Evolutionary conservation across 2,113 vertebrate species (phyloP).

Genomic region (Crotalus helleri): DNA sequence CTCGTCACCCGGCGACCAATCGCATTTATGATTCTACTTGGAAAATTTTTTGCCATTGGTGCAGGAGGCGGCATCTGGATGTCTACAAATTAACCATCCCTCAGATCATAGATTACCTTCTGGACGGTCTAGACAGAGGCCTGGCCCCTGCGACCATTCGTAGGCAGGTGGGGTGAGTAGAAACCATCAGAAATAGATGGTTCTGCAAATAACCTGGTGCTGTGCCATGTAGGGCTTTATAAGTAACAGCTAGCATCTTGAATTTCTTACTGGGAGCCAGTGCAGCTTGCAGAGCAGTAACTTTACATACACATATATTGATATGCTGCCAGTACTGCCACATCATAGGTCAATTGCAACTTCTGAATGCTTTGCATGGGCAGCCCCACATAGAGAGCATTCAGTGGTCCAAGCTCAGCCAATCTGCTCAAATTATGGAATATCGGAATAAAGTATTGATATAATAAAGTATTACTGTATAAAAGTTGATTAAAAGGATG

Average conservation of each 20-base stretch:
- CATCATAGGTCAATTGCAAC: background rate
- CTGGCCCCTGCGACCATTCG: no score
- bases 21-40: no score
- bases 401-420: background rate
- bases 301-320: background rate
- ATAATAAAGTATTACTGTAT: background rate
- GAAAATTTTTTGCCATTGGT: no score
- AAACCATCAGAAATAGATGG: background rate
- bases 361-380: background rate
- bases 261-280: background rate
- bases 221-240: background rate
- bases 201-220: background rate
- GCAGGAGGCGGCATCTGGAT: no score
- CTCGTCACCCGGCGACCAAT: no score
- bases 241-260: background rate
- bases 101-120: no score
- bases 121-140: no score
- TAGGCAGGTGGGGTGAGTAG: background rate
- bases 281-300: background rate
- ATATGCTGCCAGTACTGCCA: background rate
- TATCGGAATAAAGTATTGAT: background rate
- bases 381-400: background rate
- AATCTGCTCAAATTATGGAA: background rate
- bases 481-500: background rate
- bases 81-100: no score